Evolutionary conservation across 1,140 invertebrate genomes (phyloP).

Genomic region (Trissolcus basalis): DNA sequence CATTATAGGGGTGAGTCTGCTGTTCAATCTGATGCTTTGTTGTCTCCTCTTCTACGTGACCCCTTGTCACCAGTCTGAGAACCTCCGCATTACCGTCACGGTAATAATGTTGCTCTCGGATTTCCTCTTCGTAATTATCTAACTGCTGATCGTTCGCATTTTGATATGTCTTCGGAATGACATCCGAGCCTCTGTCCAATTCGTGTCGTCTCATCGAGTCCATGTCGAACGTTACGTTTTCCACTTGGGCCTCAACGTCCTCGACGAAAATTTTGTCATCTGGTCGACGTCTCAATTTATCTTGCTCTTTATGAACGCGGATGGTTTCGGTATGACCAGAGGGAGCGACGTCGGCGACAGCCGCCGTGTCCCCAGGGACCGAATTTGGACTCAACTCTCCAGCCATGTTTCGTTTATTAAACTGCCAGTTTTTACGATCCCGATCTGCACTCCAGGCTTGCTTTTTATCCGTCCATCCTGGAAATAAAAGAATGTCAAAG

Average conservation of each 20-base stretch:
- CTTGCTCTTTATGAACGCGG: constrained; percentile 45
- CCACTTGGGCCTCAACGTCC: constrained; percentile 72
- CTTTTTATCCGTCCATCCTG: constrained; percentile 76
- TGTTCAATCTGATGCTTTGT: constrained; percentile 74
- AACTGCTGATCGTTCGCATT: constrained; percentile 35
- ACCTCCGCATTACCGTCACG: constrained; percentile 90
- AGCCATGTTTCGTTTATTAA: constrained; percentile 80
- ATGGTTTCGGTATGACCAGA: constrained; percentile 37
- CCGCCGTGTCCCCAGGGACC: constrained; percentile 68
- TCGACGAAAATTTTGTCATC: constrained; percentile 72
- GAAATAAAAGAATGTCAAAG: neutral
- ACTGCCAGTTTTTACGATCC: constrained; percentile 83
- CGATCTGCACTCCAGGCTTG: constrained; percentile 88
- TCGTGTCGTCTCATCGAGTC: constrained; percentile 85
- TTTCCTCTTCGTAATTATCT: constrained; percentile 65
- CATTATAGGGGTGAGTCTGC: constrained; percentile 70
- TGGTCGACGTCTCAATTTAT: constrained; percentile 12
- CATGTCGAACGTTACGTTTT: constrained; percentile 69
- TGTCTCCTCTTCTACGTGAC: constrained; percentile 77
- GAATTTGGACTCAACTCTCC: constrained; percentile 67
- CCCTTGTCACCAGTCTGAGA: constrained; percentile 85
- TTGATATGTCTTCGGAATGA: constrained; percentile 61
- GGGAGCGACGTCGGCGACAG: constrained; percentile 30
- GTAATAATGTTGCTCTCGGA: constrained; percentile 84
- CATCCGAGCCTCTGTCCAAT: constrained; percentile 84